Base-by-base conservation (phyloP, 2,888 invertebrate genomes). In the Tillus elongatus region DNA sequence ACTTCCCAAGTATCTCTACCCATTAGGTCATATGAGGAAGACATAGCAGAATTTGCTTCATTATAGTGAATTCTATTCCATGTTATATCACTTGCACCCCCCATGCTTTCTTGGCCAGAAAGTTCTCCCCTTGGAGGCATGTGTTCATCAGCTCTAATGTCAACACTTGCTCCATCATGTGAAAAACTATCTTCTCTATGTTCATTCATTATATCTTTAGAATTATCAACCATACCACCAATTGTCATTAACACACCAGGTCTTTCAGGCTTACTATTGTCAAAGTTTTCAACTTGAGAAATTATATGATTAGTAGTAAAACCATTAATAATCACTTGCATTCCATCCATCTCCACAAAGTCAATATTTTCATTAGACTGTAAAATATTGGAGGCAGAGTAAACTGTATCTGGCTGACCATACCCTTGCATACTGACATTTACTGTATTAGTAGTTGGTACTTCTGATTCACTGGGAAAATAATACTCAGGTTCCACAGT, bases 91-190 rank as follows among this genome's bases (percentile, higher is more conserved):
- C 82, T 82, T 49, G 81, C 82, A 50, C 81, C 63, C 8, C 85
- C 86, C 56, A 85, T 81, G 64, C 86, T 86, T 59, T 88, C 89
- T 60, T 87, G 88, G 10, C 86, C 88, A 9, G 86, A 87, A 28
- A 89, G 72, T 64, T 89, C 89, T 1, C 88, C 88, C 43, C 85
- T 75, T 0, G 88, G 81, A 24, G 89, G 88, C 86, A 89, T 88
- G 46, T 80, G 77, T 62, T 89, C 89, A 56, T 89, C 87, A 0
- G 88, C 79, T 50, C 84, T 75, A 53, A 89, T 87, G 57, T 86
- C 82, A 31, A 86, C 66, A 60, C 87, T 82, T 31, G 85, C 66
- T 49, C 73, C 72, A 39, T 68, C 68, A 2, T 65, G 63, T 4
- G 61, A 61, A 42, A 58, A 46, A 36, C 57, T 60, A 42, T 59